Evolutionary conservation across 2,797 vertebrate species (phyloP).

Genomic region (Trachops cirrhosus): DNA sequence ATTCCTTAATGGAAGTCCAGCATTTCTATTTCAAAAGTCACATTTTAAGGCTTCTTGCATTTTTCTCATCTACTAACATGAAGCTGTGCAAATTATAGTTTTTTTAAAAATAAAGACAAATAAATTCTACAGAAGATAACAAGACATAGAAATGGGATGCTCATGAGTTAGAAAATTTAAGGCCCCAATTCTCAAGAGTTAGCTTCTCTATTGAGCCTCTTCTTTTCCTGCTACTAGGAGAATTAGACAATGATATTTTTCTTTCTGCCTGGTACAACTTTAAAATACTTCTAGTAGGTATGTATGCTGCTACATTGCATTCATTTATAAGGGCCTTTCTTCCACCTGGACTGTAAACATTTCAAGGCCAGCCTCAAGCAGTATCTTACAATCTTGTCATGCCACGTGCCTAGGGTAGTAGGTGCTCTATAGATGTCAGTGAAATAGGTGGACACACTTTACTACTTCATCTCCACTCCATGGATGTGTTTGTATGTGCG

Average conservation of each 20-base stretch:
- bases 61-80: neutral
- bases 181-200: neutral
- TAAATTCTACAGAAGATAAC: neutral
- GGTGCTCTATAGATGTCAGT: neutral
- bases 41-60: neutral
- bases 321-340: neutral
- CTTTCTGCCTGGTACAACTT: neutral
- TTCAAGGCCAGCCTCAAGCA: neutral
- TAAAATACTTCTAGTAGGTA: neutral
- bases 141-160: neutral
- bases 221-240: neutral
- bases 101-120: neutral
- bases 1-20: neutral
- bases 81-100: neutral
- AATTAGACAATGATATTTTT: neutral
- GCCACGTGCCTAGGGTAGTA: fast-evolving
- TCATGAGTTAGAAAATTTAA: neutral
- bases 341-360: neutral
- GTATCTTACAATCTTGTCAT: neutral
- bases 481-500: neutral
- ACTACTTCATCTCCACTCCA: neutral
- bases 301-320: neutral
- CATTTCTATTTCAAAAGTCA: neutral
- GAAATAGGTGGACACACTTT: neutral
- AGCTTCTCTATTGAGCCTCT: neutral